These are phyloP conservation scores for Boleophthalmus pectinirostris DNA, from an alignment of 2,113 vertebrate species.

Conservation along the genomic window DNA sequence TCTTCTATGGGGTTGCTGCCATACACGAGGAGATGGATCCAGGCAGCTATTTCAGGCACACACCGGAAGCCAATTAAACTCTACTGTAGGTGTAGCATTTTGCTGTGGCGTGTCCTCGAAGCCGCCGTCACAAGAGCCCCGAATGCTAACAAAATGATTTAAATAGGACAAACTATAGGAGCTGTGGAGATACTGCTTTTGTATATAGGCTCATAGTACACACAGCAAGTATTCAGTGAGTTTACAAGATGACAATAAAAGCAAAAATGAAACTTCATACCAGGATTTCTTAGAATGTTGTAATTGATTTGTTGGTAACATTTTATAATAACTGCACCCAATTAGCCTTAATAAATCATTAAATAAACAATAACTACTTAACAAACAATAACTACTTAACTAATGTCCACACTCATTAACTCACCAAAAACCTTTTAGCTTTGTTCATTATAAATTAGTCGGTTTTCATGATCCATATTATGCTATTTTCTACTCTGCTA, in stretches of 20 bases:
- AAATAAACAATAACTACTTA: too few relatives aligned
- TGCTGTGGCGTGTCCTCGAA: constrained; percentile 8
- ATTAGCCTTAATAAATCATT: too few relatives aligned
- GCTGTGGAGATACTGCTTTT: neutral
- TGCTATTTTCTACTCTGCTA: too few relatives aligned
- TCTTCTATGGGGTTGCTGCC: constrained; percentile 17
- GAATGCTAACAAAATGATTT: neutral
- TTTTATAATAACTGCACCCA: too few relatives aligned
- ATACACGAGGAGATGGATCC: constrained; percentile 30
- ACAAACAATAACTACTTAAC: too few relatives aligned
- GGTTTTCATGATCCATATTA: too few relatives aligned
- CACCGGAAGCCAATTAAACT: constrained; percentile 58
- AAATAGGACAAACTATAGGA: neutral
- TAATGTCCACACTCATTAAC: too few relatives aligned
- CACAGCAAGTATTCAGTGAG: neutral
- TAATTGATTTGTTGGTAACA: too few relatives aligned
- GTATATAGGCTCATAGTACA: neutral
- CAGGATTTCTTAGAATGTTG: neutral
- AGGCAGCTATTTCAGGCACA: constrained; percentile 56
- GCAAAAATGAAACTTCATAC: neutral
- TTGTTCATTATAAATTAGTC: too few relatives aligned
- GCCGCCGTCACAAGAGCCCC: constrained; percentile 10
- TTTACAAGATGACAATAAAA: too few relatives aligned
- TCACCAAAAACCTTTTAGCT: too few relatives aligned
- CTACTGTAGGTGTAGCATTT: constrained; percentile 35